Evolutionary conservation across 2,797 vertebrate genomes (phyloP), one percentile per base, ranked within the genome.

Genomic region (Alfaro cultratus): DNA sequence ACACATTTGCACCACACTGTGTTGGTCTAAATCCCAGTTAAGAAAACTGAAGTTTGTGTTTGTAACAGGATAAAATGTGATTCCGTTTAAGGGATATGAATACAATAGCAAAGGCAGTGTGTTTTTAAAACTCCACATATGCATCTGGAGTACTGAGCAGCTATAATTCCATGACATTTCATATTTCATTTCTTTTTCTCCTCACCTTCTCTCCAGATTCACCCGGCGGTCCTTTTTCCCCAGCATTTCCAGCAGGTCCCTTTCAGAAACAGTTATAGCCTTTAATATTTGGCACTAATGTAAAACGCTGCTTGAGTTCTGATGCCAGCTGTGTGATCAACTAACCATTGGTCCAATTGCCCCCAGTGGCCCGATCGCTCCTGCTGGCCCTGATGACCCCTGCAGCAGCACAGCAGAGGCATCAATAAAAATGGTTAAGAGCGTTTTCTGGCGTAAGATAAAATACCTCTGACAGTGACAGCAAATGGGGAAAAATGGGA

Each of bases 341-440:
- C 94, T 89, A 93, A 99, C 98, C 96, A 94, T 95, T 34, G 86
- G 93, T 16, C 98, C 98, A 57, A 97, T 97, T 88, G 97, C 97
- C 89, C 98, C 98, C 77, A 97, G 93, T 46, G 96, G 93, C 11
- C 98, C 98, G 0, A 93, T 82, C 46, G 92, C 94, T 71, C 98
- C 98, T 82, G 94, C 89, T 77, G 96, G 95, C 91, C 98, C 98
- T 76, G 95, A 89, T 34, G 96, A 95, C 83, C 98, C 98, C 98
- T 99, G 89, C 41, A 45, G 87, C 39, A 64, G 81, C 57, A 86
- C 79, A 87, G 43, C 67, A 87, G 68, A 75, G 41, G 62, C 53
- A 55, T 86, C 77, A 74, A 80, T 81, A 79, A 85, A 68, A 89
- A 86, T 83, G 68, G 75, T 85, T 82, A 87, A 76, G 36, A 81